Evolutionary conservation across 2,113 vertebrate genomes (phyloP).

Genomic region (Onychostoma macrolepis): DNA sequence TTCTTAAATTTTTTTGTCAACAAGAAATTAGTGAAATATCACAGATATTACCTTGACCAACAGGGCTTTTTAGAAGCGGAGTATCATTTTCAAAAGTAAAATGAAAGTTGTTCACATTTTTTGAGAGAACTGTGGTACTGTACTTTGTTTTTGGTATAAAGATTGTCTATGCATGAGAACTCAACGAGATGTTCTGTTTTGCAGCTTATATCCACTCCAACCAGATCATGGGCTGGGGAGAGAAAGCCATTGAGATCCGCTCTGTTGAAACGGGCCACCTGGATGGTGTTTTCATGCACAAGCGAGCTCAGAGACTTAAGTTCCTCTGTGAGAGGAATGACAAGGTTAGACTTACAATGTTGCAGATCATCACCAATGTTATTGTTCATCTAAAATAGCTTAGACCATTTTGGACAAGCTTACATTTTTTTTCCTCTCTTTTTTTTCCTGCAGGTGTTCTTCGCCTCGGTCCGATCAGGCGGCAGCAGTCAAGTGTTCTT

Average conservation of each 20-base stretch:
- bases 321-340: slow-evolving; percentile 99
- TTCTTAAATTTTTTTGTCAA: not conserved
- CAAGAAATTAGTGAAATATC: not conserved
- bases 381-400: not conserved
- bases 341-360: slow-evolving; percentile 82
- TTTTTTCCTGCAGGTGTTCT: slow-evolving; percentile 86
- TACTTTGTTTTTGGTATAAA: not conserved
- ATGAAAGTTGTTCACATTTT: not conserved
- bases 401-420: not conserved
- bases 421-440: not conserved
- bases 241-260: slow-evolving; percentile 99
- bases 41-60: not conserved
- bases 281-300: slow-evolving; percentile 99
- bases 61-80: not conserved
- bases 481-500: slow-evolving; percentile 99
- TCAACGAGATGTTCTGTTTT: slow-evolving; percentile 60
- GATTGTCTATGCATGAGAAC: not conserved
- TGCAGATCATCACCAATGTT: not conserved
- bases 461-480: slow-evolving; percentile 95
- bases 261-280: slow-evolving; percentile 98
- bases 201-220: slow-evolving; percentile 99
- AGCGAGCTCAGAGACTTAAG: slow-evolving; percentile 97
- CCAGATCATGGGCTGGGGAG: slow-evolving; percentile 99
- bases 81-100: not conserved
- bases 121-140: not conserved